Evolutionary conservation across 2,797 vertebrate species (phyloP).

Genomic region (Notoglanidium macrostoma): DNA sequence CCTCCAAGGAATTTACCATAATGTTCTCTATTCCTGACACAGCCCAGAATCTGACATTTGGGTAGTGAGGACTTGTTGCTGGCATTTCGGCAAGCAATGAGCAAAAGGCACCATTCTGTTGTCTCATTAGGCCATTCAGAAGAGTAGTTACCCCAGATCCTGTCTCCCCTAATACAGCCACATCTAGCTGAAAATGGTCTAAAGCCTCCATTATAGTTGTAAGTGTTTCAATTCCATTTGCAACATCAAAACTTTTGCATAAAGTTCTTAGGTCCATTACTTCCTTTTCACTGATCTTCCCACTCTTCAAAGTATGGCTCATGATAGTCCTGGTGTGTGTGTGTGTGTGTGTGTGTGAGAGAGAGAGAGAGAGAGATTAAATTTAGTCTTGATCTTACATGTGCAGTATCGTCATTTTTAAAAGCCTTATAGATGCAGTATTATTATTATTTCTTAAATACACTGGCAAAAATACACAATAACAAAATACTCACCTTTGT

Average conservation of each 20-base stretch:
- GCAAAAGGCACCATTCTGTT: neutral
- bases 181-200: slow-evolving; percentile 47
- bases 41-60: slow-evolving; percentile 52
- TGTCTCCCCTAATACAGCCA: slow-evolving; percentile 47
- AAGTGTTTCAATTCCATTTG: slow-evolving; percentile 19
- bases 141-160: slow-evolving; percentile 46
- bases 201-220: slow-evolving; percentile 37
- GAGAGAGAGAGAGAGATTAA: neutral
- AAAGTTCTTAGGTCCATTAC: slow-evolving; percentile 31
- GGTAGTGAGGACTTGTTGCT: slow-evolving; percentile 35
- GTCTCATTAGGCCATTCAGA: slow-evolving; percentile 34
- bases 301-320: slow-evolving; percentile 22
- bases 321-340: neutral
- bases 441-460: neutral
- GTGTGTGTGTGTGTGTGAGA: neutral
- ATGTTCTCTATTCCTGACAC: slow-evolving; percentile 42
- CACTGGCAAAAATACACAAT: neutral
- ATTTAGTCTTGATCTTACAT: neutral
- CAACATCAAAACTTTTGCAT: slow-evolving; percentile 1
- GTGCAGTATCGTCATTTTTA: neutral
- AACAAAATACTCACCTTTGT: slow-evolving; percentile 36
- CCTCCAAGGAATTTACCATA: slow-evolving; percentile 11
- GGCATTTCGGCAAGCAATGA: slow-evolving; percentile 10
- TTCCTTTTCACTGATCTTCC: slow-evolving; percentile 42
- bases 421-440: neutral